Percentiles rank a stretch among this genome's conserved stretches.
phyloP scores from a whole-genome alignment of 2,888 invertebrate genomes.

The Portevinia maculata region DNA sequence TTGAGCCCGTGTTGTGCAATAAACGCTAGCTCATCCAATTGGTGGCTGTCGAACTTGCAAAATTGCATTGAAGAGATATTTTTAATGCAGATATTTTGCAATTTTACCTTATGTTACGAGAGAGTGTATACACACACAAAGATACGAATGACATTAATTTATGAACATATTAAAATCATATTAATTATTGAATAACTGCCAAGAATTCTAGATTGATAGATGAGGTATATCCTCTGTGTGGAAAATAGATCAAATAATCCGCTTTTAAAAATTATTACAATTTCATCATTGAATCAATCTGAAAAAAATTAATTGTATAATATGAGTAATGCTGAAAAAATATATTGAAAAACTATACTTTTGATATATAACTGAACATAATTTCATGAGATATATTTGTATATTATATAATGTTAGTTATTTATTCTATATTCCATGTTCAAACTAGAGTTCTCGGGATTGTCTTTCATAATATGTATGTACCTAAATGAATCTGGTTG shows the following conservation, averaged over 20 bases:
- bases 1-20: constrained; percentile 38
- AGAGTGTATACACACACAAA: constrained; percentile 39
- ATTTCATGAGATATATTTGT: too few relatives aligned
- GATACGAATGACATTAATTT: constrained; percentile 54
- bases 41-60: constrained; percentile 62
- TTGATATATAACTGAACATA: too few relatives aligned
- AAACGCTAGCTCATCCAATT: constrained; percentile 16
- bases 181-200: constrained; percentile 63
- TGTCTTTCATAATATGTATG: too few relatives aligned
- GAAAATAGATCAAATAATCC: constrained; percentile 10
- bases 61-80: constrained; percentile 54
- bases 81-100: constrained; percentile 53
- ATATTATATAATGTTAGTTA: too few relatives aligned
- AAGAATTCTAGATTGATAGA: constrained; percentile 32
- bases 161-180: constrained; percentile 66
- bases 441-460: too few relatives aligned
- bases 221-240: constrained; percentile 31
- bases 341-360: too few relatives aligned
- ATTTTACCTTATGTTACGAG: constrained; percentile 42
- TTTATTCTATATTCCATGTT: too few relatives aligned
- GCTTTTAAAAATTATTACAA: constrained; percentile 15
- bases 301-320: too few relatives aligned
- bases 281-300: constrained; percentile 3
- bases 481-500: too few relatives aligned
- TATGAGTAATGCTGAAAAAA: neutral